Evolutionary conservation across 2,113 vertebrate genomes (phyloP).

Genomic region (Oriolus oriolus): DNA sequence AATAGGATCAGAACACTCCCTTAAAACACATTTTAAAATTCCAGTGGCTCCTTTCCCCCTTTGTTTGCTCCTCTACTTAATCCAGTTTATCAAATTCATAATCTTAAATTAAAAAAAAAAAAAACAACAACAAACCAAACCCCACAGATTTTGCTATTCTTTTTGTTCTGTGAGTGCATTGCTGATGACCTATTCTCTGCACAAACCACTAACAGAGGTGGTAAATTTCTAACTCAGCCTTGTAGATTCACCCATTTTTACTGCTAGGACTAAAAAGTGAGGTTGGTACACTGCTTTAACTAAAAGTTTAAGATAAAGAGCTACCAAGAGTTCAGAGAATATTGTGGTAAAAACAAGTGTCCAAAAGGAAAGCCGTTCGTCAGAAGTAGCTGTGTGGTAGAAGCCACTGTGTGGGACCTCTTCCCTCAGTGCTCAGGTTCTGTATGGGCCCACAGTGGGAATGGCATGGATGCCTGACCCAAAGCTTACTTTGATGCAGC

Average conservation of each 20-base stretch:
- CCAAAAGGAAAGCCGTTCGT: neutral
- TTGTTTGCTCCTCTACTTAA: neutral
- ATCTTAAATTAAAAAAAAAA: neutral
- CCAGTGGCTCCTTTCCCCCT: neutral
- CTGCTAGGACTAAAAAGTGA: neutral
- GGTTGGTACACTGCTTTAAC: neutral
- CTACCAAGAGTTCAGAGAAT: neutral
- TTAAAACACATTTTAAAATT: neutral
- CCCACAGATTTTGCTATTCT: neutral
- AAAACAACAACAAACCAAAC: neutral
- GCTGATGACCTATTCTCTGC: neutral
- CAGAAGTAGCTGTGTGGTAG: neutral
- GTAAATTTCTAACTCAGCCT: neutral
- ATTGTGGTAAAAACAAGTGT: neutral
- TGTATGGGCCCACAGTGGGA: neutral
- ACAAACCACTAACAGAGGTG: neutral
- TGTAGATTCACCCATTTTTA: neutral
- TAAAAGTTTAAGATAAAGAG: neutral
- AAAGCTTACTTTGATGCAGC: neutral
- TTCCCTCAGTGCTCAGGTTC: neutral
- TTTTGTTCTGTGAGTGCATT: neutral
- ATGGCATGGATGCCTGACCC: neutral
- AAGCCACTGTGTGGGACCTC: neutral
- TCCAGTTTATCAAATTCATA: neutral
- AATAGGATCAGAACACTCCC: neutral